Evolutionary conservation across 2,888 invertebrate genomes (phyloP), one percentile per base, ranked within the genome.

Genomic region (Lepas anatifera): DNA sequence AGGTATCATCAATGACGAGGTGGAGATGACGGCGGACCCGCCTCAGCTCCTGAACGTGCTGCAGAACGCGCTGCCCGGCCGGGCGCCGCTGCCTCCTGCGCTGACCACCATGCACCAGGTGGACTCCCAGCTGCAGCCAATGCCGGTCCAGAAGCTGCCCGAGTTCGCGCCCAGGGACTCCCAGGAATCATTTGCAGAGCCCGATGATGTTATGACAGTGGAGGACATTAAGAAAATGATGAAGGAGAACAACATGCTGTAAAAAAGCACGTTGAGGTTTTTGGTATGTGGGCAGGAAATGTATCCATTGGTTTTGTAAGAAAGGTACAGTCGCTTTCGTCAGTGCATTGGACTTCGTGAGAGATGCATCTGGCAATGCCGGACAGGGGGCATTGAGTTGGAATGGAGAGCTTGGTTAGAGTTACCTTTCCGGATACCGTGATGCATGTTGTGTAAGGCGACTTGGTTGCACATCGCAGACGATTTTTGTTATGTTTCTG

Each of bases 1-100:
- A 16, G 32, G 70, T 41, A 69, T 72, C 46, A 67, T 46, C 35
- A 46, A 43, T 52, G 70, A 64, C 70, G 69, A 58, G 68, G 68
- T 16, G 25, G 37, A 67, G 48, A n/a, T 46, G 35, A 69, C 67
- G 3, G 69, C 69, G 1, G 63, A 52, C 35, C 72, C 73, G 39
- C 72, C 72, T 58, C 29, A 52, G 63, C 35, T 46, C 11, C 63
- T 68, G 25, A 41, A 70, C 63, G 70, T 70, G 63, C 63, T 39
- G 46, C 70, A 68, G 50, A 70, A 70, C 25, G 70, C 70, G 37
- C 70, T 68, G 39, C 41, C 70, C 16, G 18, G 58, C 27, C 52
- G 58, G 43, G 41, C 58, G 35, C 18, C 3, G 8, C 4, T 35
- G 58, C 58, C 58, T 3, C 13, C 3, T 8, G 18, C 58, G 35